Evolutionary conservation across 2,888 invertebrate species (phyloP), one percentile per base, ranked within the genome.

Genomic region (Drosophila lutescens): DNA sequence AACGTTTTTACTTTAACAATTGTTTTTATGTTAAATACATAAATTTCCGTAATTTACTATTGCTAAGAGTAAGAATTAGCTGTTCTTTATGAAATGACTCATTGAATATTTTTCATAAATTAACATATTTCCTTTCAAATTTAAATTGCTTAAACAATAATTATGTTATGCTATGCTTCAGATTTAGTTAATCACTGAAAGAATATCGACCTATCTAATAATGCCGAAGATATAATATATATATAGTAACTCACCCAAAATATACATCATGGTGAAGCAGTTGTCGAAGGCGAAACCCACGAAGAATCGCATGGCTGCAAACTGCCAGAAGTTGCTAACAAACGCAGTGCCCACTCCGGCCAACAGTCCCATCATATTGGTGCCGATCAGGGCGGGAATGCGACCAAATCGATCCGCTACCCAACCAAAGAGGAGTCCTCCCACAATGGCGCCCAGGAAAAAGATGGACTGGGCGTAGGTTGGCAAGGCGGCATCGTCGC

Each of bases 221-320:
- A n/a, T n/a, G n/a, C n/a, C n/a, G n/a, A n/a, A n/a, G n/a, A n/a
- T n/a, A n/a, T n/a, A n/a, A n/a, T n/a, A n/a, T n/a, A n/a, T n/a
- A n/a, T n/a, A n/a, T n/a, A n/a, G n/a, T 1, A 41, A 41, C 94
- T 94, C 92, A 97, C 97, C 97, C 79, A 97, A 93, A 89, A 97
- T 97, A 82, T 97, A 97, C 96, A 97, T 97, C 97, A 97, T 97
- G 30, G 97, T 97, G 91, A 97, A 97, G 89, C 96, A 97, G 92
- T 97, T 97, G 91, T 97, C 97, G 87, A 97, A 97, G 2, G 97
- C 97, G 90, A 97, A 94, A 7, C 97, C 97, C 2, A 97, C 96
- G 55, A 97, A 93, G 92, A 98, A 97, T 50, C 97, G 93, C 91
- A 97, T 96, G 0, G 95, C 88, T 2, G 96, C 95, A 91, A 97